Conservation (phyloP, 1,140 invertebrate genomes). For the Bathynomus jamesi region DNA sequence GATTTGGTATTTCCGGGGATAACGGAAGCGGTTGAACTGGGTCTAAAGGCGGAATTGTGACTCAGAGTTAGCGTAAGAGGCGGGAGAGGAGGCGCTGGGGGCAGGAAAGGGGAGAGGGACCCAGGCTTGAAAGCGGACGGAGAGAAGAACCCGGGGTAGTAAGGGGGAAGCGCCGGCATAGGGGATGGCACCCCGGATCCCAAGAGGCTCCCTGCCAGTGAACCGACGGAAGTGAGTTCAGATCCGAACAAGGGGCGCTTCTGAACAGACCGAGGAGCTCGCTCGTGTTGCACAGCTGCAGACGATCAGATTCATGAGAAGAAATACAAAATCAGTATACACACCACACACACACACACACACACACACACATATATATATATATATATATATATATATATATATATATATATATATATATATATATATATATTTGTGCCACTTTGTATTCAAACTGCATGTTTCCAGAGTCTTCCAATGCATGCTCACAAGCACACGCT, state of each 20-base stretch:
- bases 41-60: constrained; percentile 38
- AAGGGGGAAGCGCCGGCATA: constrained; percentile 30
- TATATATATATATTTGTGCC: not conserved
- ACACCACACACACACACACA: too few species aligned
- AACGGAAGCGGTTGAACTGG: constrained; percentile 34
- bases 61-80: constrained; percentile 30
- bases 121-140: constrained; percentile 36
- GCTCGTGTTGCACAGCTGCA: constrained; percentile 79
- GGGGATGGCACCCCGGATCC: constrained; percentile 22
- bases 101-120: constrained; percentile 19
- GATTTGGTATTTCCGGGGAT: not conserved
- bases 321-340: too few species aligned
- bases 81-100: constrained; percentile 35
- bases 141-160: constrained; percentile 39
- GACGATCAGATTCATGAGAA: not conserved
- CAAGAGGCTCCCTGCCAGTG: not conserved
- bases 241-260: constrained; percentile 40
- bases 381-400: constrained; percentile 2
- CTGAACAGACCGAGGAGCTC: constrained; percentile 58
- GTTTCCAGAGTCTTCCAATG: not conserved
- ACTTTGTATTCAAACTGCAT: not conserved
- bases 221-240: constrained; percentile 34
- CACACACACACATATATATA: not conserved
- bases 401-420: not conserved
- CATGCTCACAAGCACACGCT: not conserved